These are phyloP conservation scores for Phaonia tiefii DNA, from an alignment of 2,888 invertebrate species.

Conservation along the genomic window DNA sequence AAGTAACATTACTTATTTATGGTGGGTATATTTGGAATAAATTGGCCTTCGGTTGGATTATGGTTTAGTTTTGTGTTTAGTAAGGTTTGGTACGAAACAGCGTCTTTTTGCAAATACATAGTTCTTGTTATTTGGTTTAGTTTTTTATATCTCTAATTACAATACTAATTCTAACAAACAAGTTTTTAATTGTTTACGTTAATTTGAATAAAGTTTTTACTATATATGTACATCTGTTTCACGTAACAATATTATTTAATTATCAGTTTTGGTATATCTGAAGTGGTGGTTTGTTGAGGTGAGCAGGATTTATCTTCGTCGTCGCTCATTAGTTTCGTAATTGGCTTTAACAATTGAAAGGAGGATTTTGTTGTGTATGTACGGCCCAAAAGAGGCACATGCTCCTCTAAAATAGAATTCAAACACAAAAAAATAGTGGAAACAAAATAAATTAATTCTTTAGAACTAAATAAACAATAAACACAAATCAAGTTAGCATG, in stretches of 20 bases:
- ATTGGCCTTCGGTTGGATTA: neutral
- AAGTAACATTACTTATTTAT: no score
- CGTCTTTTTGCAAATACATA: constrained; percentile 29
- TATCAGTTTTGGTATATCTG: constrained; percentile 65
- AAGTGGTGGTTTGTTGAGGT: constrained; percentile 61
- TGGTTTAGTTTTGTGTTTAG: neutral
- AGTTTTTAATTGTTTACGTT: constrained; percentile 28
- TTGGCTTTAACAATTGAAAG: constrained; percentile 68
- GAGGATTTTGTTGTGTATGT: constrained; percentile 75
- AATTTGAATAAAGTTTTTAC: constrained; percentile 23
- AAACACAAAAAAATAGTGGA: constrained; percentile 72
- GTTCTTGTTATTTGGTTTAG: constrained; percentile 34
- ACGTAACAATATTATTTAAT: constrained; percentile 63
- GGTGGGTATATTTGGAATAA: no score
- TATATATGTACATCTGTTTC: neutral
- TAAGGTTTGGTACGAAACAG: constrained; percentile 12
- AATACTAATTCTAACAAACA: constrained; percentile 20
- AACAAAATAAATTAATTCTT: constrained; percentile 58
- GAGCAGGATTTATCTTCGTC: constrained; percentile 62
- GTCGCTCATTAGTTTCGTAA: constrained; percentile 52
- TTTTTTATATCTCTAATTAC: constrained; percentile 27
- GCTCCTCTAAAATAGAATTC: constrained; percentile 81
- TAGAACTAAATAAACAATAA: constrained; percentile 27
- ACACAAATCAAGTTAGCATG: constrained; percentile 36
- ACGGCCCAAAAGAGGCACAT: constrained; percentile 82